Evolutionary conservation across 2,888 invertebrate genomes (phyloP), one percentile per base, ranked within the genome.

Genomic region (Lampropteryx suffumata): DNA sequence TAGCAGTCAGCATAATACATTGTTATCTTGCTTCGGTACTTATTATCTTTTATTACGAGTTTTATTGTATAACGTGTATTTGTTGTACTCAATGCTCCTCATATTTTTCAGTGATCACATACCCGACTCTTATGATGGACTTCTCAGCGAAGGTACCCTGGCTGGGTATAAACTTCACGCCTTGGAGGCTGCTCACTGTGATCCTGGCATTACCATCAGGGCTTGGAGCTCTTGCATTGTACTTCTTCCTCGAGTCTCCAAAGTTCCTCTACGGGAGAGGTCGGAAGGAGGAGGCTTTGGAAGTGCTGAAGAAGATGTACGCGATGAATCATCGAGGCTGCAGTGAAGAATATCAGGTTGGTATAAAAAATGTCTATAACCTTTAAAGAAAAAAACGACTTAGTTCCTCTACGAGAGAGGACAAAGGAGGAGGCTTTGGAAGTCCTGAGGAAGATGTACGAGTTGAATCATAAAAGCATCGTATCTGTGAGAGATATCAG

Each of bases 171-270:
- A 76, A 79, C 4, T 93, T 93, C 67, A 91, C 92, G 50, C 94
- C 96, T 0, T 97, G 97, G 97, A 90, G 96, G 35, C 69, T 96
- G 9, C 92, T 95, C 41, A 79, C 95, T 14, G 87, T 94, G 0
- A 71, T 82, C 0, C 64, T 86, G 29, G 81, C 87, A 0, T 29
- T 89, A 9, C 89, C 89, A 0, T 71, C 78, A 6, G 88, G 86
- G 0, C 32, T 94, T 0, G 92, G 95, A 40, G 92, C 92, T 0
- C 10, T 93, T 0, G 90, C 92, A 5, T 83, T 94, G 9, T 81
- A 89, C 32, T 88, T 89, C 55, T 90, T 94, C 65, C 94, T 95
- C 0, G 96, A 97, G 74, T 96, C 95, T 45, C 96, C 97, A 0
- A 95, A 95, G 73, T 96, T 94, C 72, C 84, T 94, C 42, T 90